Evolutionary conservation across 2,888 invertebrate genomes (phyloP).

Genomic region (Heteropelma amictum): DNA sequence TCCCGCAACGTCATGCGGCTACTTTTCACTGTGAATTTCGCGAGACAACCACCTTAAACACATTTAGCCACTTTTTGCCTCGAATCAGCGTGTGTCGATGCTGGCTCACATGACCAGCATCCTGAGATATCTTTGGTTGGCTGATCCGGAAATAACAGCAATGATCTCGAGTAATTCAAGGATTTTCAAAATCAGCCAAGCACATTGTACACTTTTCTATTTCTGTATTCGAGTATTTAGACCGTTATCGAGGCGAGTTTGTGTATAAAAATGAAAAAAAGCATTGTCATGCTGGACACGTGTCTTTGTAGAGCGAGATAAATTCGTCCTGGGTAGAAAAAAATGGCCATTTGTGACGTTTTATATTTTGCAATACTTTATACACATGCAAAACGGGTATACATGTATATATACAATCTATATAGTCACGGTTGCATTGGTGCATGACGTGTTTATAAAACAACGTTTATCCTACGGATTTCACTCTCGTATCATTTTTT

Average conservation of each 20-base stretch:
- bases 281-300: not conserved
- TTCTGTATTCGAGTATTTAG: not conserved
- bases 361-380: not conserved
- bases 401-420: not conserved
- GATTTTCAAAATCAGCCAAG: too few relatives aligned
- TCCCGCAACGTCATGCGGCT: too few relatives aligned
- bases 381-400: not conserved
- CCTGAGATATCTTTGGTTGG: too few relatives aligned
- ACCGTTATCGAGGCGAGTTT: not conserved
- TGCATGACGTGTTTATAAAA: constrained; percentile 40
- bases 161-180: not conserved
- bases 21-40: too few relatives aligned
- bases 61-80: too few relatives aligned
- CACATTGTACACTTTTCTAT: not conserved
- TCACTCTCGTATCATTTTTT: constrained; percentile 19
- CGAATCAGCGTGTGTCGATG: too few relatives aligned
- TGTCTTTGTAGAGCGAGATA: not conserved
- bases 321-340: too few relatives aligned
- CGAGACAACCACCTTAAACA: too few relatives aligned
- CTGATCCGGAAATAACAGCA: too few relatives aligned
- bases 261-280: not conserved
- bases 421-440: constrained; percentile 24
- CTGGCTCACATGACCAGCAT: too few relatives aligned
- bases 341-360: not conserved
- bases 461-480: constrained; percentile 39